Evolutionary conservation across 2,113 vertebrate species (phyloP).

Genomic region (Dunckerocampus dactyliophorus): DNA sequence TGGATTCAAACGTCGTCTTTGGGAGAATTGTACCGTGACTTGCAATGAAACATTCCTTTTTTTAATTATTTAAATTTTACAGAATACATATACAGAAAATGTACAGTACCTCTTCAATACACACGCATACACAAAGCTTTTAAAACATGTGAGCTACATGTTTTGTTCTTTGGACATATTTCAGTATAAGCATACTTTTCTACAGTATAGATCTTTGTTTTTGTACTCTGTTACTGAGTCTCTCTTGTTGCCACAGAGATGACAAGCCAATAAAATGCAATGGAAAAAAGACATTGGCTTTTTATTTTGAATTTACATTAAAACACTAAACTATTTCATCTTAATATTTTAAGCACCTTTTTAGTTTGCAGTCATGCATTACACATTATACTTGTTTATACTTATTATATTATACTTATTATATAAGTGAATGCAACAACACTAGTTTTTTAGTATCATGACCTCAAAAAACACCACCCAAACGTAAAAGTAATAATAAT

Average conservation of each 20-base stretch:
- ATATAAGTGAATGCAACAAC: no score
- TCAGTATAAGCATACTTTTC: slow-evolving; percentile 80
- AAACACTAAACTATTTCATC: background rate
- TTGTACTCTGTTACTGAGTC: slow-evolving; percentile 77
- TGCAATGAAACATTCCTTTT: slow-evolving; percentile 75
- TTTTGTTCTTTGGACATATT: slow-evolving; percentile 76
- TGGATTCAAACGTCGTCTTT: slow-evolving; percentile 67
- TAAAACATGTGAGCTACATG: slow-evolving; percentile 67
- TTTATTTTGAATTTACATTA: slow-evolving; percentile 2
- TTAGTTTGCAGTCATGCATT: no score
- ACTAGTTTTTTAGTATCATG: no score
- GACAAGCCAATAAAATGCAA: slow-evolving; percentile 73
- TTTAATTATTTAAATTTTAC: background rate
- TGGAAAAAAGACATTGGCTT: slow-evolving; percentile 44
- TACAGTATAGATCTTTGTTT: slow-evolving; percentile 76
- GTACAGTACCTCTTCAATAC: slow-evolving; percentile 62
- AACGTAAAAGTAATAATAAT: no score
- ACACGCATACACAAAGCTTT: slow-evolving; percentile 55
- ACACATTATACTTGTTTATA: no score
- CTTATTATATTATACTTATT: no score
- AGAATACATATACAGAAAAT: slow-evolving; percentile 65
- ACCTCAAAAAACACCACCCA: no score
- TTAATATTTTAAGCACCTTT: no score
- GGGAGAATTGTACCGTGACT: slow-evolving; percentile 65
- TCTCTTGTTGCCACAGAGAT: slow-evolving; percentile 73